phyloP scores from a whole-genome alignment of 2,113 vertebrate genomes.

The Larimichthys crocea region DNA sequence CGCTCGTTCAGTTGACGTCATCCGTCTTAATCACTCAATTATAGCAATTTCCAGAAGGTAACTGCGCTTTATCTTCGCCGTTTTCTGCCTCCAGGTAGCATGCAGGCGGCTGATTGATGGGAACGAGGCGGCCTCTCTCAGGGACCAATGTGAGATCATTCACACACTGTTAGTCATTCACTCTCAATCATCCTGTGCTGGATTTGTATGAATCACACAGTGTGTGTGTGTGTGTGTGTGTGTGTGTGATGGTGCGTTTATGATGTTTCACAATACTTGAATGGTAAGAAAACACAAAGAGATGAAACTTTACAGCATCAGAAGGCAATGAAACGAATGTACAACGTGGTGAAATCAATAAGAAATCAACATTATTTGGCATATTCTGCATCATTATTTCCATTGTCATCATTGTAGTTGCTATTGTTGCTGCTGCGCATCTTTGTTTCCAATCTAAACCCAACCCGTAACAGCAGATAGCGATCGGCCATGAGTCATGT shows the following conservation, averaged over 20 bases:
- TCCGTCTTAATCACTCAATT: constrained; percentile 67
- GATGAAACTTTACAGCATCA: background rate
- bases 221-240: background rate
- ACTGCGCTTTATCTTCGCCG: constrained; percentile 35
- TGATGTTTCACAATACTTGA: background rate
- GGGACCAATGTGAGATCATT: constrained; percentile 57
- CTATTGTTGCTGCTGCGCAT: too few relatives aligned
- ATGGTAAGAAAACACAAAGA: background rate
- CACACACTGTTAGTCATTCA: constrained; percentile 51
- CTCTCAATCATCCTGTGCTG: constrained; percentile 13
- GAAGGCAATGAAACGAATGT: background rate
- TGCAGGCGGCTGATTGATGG: constrained; percentile 50
- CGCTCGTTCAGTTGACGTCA: constrained; percentile 63
- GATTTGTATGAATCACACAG: constrained; percentile 36
- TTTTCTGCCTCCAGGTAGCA: constrained; percentile 50
- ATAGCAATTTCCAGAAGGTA: constrained; percentile 59
- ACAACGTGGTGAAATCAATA: background rate
- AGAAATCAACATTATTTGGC: too few relatives aligned
- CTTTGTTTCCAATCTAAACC: too few relatives aligned
- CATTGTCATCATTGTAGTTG: too few relatives aligned
- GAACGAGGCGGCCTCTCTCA: constrained; percentile 41
- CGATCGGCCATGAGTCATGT: too few relatives aligned
- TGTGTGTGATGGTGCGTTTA: background rate
- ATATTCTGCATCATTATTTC: too few relatives aligned
- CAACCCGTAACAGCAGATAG: too few relatives aligned